Base-by-base conservation (phyloP, 2,797 vertebrate genomes). In the Microhierax caerulescens region DNA sequence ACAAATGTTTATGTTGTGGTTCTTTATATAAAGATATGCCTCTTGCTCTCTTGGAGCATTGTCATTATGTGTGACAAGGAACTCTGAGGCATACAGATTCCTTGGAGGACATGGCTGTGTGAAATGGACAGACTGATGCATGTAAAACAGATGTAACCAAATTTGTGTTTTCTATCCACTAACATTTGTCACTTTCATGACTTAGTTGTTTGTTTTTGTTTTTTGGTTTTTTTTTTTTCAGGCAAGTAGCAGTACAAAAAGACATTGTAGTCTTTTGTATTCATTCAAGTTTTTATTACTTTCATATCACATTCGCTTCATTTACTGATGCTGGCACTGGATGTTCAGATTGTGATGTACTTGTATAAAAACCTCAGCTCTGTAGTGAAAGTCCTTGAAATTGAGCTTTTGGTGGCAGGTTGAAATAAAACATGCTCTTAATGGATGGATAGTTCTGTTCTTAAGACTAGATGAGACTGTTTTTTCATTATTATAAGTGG, bases 381-480 rank as follows among this genome's bases (percentile, higher is more conserved):
- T 69, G 32, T 61, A 48, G 84, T 50, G 50, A 37, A 88, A 75
- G 84, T 88, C 65, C 87, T 94, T 87, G 69, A 83, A 95, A 76
- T 64, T 1, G 19, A 84, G 67, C 43, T 91, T 96, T 94, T 80
- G 70, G 68, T 93, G 57, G 67, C 80, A 72, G 56, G 39, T 45
- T 92, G 74, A 88, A 89, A 70, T 91, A 94, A 94, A 91, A 47
- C n/a, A 13, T 25, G 20, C 45, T 88, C 68, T 78, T 90, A 85
- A 69, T 85, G 75, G 93, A 80, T 47, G 65, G 72, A n/a, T 2
- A 4, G 41, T 68, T 92, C 57, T 3, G 2, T 74, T 90, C 28
- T 84, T 75, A 43, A 59, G 37, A 86, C 23, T 25, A 79, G 56
- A 80, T 90, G 67, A 94, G 70, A 24, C 0, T 7, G 4, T 23